These are phyloP conservation scores for Radopholus similis DNA, from an alignment of 1,140 invertebrate genomes.

Conservation along the genomic window DNA sequence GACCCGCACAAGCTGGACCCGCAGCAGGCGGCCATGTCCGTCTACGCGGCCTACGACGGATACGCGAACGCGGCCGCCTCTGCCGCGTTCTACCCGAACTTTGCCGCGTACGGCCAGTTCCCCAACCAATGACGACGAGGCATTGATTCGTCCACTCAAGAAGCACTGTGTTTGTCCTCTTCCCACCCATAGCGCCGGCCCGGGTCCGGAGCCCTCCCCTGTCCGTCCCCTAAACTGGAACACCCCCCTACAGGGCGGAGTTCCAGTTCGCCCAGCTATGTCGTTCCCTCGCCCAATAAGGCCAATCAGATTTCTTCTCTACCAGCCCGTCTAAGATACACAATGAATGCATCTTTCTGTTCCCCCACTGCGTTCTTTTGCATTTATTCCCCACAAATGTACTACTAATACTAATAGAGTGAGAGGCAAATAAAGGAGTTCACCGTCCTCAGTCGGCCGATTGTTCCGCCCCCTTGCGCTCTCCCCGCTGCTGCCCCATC, in stretches of 20 bases:
- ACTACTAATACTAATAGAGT: too few relatives aligned
- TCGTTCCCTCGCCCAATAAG: too few relatives aligned
- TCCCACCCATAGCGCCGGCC: too few relatives aligned
- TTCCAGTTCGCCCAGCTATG: neutral
- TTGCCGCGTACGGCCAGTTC: neutral
- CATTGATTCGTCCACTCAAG: too few relatives aligned
- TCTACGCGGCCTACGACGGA: neutral
- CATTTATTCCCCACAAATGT: neutral
- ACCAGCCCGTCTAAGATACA: too few relatives aligned
- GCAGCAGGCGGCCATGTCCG: too few relatives aligned
- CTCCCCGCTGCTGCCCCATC: neutral
- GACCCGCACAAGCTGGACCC: neutral
- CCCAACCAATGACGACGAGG: neutral
- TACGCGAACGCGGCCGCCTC: neutral
- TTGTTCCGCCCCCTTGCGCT: neutral
- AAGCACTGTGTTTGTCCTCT: too few relatives aligned
- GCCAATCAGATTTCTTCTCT: too few relatives aligned
- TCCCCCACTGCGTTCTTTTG: neutral
- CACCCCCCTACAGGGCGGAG: too few relatives aligned
- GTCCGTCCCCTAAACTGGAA: too few relatives aligned
- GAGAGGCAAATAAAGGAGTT: too few relatives aligned
- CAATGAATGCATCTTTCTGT: neutral
- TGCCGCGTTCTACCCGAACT: neutral
- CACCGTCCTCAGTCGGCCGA: neutral
- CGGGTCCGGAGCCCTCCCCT: too few relatives aligned